Percentiles rank a stretch among this genome's conserved stretches.
phyloP scores from a whole-genome alignment of 2,797 vertebrate species.

The Etheostoma nigrum region DNA sequence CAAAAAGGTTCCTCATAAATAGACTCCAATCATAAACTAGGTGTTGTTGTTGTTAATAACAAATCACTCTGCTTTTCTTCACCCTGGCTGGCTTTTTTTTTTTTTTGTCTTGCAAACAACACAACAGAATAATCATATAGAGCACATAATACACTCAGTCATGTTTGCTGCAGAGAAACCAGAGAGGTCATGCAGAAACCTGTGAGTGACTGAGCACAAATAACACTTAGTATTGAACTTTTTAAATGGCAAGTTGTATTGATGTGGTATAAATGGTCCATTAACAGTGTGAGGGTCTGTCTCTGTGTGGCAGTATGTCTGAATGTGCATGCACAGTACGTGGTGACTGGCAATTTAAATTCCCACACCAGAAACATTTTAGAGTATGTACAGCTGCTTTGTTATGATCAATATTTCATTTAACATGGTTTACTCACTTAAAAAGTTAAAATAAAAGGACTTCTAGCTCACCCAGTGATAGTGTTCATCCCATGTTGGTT shows the following conservation, averaged over 20 bases:
- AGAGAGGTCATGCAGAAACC: conserved; percentile 13
- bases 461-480: too few species aligned
- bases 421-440: too few species aligned
- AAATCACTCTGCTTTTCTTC: conserved; percentile 6
- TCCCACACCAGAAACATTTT: too few species aligned
- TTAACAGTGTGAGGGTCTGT: background rate
- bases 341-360: background rate
- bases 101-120: conserved; percentile 5
- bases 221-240: conserved; percentile 20
- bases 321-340: background rate
- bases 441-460: too few species aligned
- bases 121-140: conserved; percentile 33
- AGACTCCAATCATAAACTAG: conserved; percentile 30
- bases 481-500: too few species aligned
- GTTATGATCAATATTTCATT: too few species aligned
- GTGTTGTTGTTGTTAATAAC: conserved; percentile 34
- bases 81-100: background rate
- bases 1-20: conserved; percentile 26
- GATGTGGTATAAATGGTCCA: conserved; percentile 19
- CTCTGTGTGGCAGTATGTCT: background rate
- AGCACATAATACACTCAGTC: conserved; percentile 7
- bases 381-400: too few species aligned
- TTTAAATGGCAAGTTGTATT: conserved; percentile 44
- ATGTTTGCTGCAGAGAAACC: conserved; percentile 21
- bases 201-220: conserved; percentile 8